Base-by-base conservation (phyloP, 1,140 invertebrate species). In the Brachionus rotundiformis region DNA sequence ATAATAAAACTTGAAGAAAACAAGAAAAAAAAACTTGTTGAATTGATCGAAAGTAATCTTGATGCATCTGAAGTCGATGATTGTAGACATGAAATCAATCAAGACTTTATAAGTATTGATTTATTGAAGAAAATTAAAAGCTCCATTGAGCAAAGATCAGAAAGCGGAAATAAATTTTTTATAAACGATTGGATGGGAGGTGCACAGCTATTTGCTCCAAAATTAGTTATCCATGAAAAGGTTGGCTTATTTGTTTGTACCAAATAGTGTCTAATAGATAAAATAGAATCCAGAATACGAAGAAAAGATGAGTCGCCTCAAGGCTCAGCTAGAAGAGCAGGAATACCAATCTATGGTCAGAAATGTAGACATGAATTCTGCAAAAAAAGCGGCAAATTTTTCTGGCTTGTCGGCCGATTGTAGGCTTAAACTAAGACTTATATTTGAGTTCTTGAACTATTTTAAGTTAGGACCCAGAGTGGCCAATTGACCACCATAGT, bases 401-500 rank as follows among this genome's bases (percentile, higher is more conserved):
- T 27, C 47, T 39, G 25, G 47, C 25, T 10, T 39, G n/a, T 49
- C 31, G 1, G 19, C 76, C 10, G 76, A 79, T 27, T 79, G 76
- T 79, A 79, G 59, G 4, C 13, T 31, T 79, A n/a, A n/a, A n/a
- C n/a, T 59, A 29, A 23, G 47, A 49, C n/a, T 29, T 59, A 31
- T 33, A 3, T 59, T 31, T 8, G 31, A 59, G n/a, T 54, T 36
- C 47, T 47, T 19, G 6, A 0, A 2, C 5, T 5, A 54, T 19
- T 29, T 11, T n/a, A 39, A 79, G 76, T 81, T 44, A 81, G 39
- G 65, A 49, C 79, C 16, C 8, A 16, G 23, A 49, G 25, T 39
- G 79, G 79, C 11, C 79, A 81, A 41, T 31, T 81, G n/a, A 49
- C 44, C 11, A n/a, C 79, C n/a, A 65, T 81, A 27, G 16, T 63